These are phyloP conservation scores for Chirona hameri DNA, from an alignment of 2,888 invertebrate species.

Conservation along the genomic window DNA sequence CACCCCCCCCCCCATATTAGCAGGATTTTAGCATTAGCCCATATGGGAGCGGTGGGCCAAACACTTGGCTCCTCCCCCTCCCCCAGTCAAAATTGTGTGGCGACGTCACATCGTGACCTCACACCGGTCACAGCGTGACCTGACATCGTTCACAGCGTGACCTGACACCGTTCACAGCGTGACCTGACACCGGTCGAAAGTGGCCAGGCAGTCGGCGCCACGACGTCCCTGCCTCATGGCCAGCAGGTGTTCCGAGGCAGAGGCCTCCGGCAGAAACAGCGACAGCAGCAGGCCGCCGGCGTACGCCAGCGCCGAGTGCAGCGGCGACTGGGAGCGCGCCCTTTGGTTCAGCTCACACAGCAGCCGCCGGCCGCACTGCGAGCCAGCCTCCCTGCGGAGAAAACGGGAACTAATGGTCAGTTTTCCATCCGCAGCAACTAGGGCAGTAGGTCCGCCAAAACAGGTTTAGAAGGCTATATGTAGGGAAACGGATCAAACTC, in stretches of 20 bases:
- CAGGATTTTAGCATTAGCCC: too few species aligned
- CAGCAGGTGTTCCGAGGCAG: constrained; percentile 36
- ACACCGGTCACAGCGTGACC: constrained; percentile 2
- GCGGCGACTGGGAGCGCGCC: constrained; percentile 33
- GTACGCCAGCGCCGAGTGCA: constrained; percentile 36
- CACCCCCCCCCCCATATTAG: too few species aligned
- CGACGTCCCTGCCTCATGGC: constrained; percentile 37
- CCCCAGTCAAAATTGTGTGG: too few species aligned
- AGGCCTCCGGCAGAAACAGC: constrained; percentile 35
- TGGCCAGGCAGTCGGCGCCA: constrained; percentile 33
- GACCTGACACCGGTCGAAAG: constrained; percentile 34
- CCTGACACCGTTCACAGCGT: constrained; percentile 29
- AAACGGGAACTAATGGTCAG: too few species aligned
- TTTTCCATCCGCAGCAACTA: too few species aligned
- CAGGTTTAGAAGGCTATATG: too few species aligned
- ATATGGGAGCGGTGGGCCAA: too few species aligned
- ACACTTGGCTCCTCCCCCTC: too few species aligned
- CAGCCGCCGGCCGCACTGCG: constrained; percentile 37
- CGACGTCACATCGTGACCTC: too few species aligned
- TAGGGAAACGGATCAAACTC: too few species aligned
- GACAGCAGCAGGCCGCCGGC: constrained; percentile 35
- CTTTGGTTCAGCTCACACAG: constrained; percentile 37
- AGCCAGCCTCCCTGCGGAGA: constrained; percentile 34
- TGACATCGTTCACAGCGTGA: background rate
- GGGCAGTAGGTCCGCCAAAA: too few species aligned